Evolutionary conservation across 2,888 invertebrate genomes (phyloP), one percentile per base, ranked within the genome.

Genomic region (Microdon myrmicae): DNA sequence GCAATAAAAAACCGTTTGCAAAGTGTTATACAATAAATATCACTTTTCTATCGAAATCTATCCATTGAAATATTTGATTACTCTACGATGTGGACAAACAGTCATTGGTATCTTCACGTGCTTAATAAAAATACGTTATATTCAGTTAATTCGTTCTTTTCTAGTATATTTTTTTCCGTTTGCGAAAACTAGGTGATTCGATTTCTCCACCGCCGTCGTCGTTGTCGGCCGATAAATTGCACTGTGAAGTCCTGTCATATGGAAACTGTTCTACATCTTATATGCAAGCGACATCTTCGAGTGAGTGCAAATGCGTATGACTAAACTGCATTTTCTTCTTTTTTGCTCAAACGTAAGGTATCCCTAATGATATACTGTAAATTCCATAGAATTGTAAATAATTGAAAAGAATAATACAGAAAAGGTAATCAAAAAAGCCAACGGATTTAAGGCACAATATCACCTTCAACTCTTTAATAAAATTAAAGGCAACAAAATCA

Each of bases 181-280:
- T 25, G 39, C 44, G 39, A 47, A 4, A 14, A 9, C 6, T 29
- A 10, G 17, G 26, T 43, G 56, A 48, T 58, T 64, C 64, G 58
- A 64, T 64, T 64, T 64, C 58, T 58, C 55, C 51, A 47, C 58
- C 53, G 34, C 64, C 47, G 54, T 39, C 14, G 37, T 49, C 20
- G 55, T 32, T 10, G 26, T 41, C 29, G 26, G 41, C 41, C 38
- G n/a, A n/a, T 48, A 48, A 13, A 29, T 31, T 41, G 43, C 55
- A 45, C 45, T 44, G 56, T 56, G 51, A 64, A 58, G n/a, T 64
- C 64, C 64, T 64, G 64, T 64, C 64, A 58, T 16, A 25, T 2
- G 4, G 16, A 25, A 12, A 38, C 14, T 19, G 28, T 13, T 14
- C 41, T 13, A 2, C n/a, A 12, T n/a, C 55, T 47, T 20, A 8